Evolutionary conservation across 2,113 vertebrate genomes (phyloP), one percentile per base, ranked within the genome.

Genomic region (Cynocephalus volans): DNA sequence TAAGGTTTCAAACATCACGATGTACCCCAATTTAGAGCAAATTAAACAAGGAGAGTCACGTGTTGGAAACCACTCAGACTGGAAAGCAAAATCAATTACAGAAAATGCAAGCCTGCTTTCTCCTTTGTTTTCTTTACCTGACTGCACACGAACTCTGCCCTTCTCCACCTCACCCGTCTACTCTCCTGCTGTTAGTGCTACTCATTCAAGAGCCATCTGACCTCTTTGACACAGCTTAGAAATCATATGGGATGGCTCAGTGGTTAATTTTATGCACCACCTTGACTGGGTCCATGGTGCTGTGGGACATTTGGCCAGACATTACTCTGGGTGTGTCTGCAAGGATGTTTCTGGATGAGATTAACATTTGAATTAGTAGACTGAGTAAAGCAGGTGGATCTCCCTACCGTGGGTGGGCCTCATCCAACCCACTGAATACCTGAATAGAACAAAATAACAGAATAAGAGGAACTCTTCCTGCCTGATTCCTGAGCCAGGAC

Each of bases 151-250:
- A 54, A n/a, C 60, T 19, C 19, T 28, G 5, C 11, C 23, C 36
- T 1, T 69, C 31, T 41, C 2, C 1, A 1, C 1, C 1, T 31
- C 5, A 14, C 1, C 33, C 84, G 4, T 1, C n/a, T 3, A 19
- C 28, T 52, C 24, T 23, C 28, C 0, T 7, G 17, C 5, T 7
- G 2, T 12, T 2, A 5, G 26, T 17, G 18, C 3, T 67, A 1
- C 60, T 41, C 48, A 2, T 31, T 48, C 62, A 58, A 19, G 52
- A 75, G 31, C 19, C 5, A 6, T 15, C 36, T 23, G 28, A 11
- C 10, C 31, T 64, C 28, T 13, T 86, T 11, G 50, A 13, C 28
- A 8, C 26, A 48, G 64, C 56, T 70, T 50, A 19, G 54, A 17
- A 52, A 50, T 58, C 21, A 24, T 0, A 1, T 0, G 31, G 5